Conservation (phyloP, 2,113 vertebrate species). For the Pitta sordida region DNA sequence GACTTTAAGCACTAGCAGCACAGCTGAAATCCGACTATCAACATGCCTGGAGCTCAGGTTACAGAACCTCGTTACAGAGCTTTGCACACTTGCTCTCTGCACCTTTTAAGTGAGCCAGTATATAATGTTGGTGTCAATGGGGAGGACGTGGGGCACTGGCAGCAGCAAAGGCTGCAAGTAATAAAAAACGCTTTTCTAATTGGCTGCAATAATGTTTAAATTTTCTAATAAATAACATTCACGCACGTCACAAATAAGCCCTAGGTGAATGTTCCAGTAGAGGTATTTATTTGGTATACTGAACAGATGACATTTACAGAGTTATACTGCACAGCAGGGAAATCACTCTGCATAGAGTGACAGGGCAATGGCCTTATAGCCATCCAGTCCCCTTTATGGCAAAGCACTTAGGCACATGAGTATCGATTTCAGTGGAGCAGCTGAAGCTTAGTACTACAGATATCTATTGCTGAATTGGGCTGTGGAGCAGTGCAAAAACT, state of each 20-base stretch:
- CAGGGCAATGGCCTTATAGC: slow-evolving; percentile 1
- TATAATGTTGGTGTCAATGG: not conserved
- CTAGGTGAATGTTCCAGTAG: slow-evolving; percentile 18
- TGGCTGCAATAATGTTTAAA: slow-evolving; percentile 35
- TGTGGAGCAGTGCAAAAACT: not conserved
- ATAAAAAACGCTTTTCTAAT: slow-evolving; percentile 39
- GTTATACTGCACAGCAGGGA: slow-evolving; percentile 19
- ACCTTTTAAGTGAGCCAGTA: not conserved
- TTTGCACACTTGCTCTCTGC: not conserved
- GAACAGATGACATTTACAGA: slow-evolving; percentile 10
- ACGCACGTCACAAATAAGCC: not conserved
- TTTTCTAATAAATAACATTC: slow-evolving; percentile 46
- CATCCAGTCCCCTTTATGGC: not conserved
- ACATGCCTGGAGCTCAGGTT: not conserved
- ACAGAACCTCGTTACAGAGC: not conserved
- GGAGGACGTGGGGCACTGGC: not conserved
- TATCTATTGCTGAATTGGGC: not conserved
- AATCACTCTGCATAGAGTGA: slow-evolving; percentile 7
- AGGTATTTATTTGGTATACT: slow-evolving; percentile 9
- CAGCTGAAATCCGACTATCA: not conserved
- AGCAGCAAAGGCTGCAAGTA: not conserved
- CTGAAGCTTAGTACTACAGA: not conserved
- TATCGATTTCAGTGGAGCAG: slow-evolving; percentile 21
- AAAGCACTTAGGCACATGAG: not conserved
- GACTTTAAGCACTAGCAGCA: not conserved